Conservation (phyloP, 2,888 invertebrate genomes). For the Disparrhopalites patrizii region DNA sequence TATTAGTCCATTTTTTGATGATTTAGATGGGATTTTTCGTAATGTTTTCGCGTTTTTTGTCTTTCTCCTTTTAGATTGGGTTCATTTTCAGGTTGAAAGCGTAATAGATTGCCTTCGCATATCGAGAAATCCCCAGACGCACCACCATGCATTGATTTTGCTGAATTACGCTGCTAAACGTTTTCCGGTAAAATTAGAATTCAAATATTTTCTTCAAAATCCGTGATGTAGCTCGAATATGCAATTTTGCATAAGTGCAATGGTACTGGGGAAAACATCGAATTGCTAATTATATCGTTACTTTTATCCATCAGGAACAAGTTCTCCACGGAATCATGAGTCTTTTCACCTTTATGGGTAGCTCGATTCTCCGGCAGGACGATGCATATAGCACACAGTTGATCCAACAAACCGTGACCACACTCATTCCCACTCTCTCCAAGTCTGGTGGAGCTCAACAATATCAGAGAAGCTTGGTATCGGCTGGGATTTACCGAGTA, state of each 20-base stretch:
- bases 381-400: constrained; percentile 93
- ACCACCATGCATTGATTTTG: constrained; percentile 84
- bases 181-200: constrained; percentile 59
- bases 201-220: not conserved
- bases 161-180: constrained; percentile 73
- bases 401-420: constrained; percentile 82
- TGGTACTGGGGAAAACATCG: not conserved
- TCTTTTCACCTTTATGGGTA: constrained; percentile 97
- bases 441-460: constrained; percentile 51
- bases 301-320: constrained; percentile 57
- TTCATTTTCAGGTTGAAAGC: constrained; percentile 63
- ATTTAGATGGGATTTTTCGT: not conserved
- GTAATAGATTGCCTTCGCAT: constrained; percentile 84
- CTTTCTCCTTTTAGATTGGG: constrained; percentile 33
- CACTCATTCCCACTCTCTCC: constrained; percentile 79
- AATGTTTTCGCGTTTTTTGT: not conserved
- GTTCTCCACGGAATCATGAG: constrained; percentile 92
- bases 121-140: constrained; percentile 91
- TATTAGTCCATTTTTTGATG: not conserved
- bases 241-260: not conserved
- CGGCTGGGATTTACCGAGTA: constrained; percentile 58
- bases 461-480: constrained; percentile 34
- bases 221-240: not conserved
- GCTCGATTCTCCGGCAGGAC: constrained; percentile 84
- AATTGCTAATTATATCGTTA: not conserved